phyloP scores from a whole-genome alignment of 2,113 vertebrate genomes.

The Upupa epops region DNA sequence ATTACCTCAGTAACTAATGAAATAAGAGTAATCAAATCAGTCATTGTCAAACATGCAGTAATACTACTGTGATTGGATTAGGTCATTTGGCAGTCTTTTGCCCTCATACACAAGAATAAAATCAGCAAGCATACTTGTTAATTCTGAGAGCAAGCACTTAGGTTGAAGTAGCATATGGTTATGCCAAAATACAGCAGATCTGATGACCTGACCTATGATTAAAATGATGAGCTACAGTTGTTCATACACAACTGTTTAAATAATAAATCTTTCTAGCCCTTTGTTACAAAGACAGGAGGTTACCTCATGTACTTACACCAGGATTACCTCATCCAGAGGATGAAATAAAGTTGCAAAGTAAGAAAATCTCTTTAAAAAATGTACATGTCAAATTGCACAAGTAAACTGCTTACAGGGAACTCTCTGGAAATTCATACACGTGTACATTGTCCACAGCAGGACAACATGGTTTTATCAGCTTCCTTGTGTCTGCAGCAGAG shows the following conservation, averaged over 20 bases:
- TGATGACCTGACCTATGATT: constrained; percentile 39
- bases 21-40: not conserved
- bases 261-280: constrained; percentile 39
- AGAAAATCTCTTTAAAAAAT: not conserved
- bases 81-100: constrained; percentile 34
- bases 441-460: not conserved
- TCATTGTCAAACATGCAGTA: not conserved
- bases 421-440: not conserved
- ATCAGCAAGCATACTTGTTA: constrained; percentile 22
- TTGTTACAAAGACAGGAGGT: constrained; percentile 60
- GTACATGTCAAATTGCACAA: constrained; percentile 28
- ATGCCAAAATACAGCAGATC: constrained; percentile 19
- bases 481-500: not conserved
- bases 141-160: constrained; percentile 27
- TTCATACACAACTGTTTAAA: constrained; percentile 1
- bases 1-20: not conserved
- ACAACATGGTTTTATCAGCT: not conserved
- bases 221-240: constrained; percentile 36
- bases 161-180: constrained; percentile 7
- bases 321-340: constrained; percentile 60
- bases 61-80: not conserved
- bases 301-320: constrained; percentile 11
- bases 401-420: constrained; percentile 2
- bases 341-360: constrained; percentile 32
- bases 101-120: constrained; percentile 3